Evolutionary conservation across 2,888 invertebrate species (phyloP), one percentile per base, ranked within the genome.

Genomic region (Resseliella maxima): DNA sequence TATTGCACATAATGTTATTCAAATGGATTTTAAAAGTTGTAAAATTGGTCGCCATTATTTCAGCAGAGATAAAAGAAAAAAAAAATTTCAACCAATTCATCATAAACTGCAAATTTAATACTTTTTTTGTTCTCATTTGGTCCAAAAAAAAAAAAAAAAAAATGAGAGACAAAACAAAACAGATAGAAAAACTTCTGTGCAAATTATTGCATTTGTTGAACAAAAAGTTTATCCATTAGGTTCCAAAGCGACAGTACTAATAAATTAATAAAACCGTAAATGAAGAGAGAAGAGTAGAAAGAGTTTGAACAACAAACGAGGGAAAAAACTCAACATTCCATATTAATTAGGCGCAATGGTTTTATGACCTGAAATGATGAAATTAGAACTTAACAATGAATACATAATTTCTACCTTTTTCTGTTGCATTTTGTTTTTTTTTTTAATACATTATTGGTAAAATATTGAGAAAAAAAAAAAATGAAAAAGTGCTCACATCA

Each of bases 231-330:
- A 24, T 24, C 59, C 59, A 6, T 59, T 59, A 59, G 24, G 27
- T 18, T 72, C 8, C 72, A 31, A 31, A 21, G 3, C 31, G 12
- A 72, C 15, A 15, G 31, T 31, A 72, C 72, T 31, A 72, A 72
- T 72, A 72, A 72, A 72, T 31, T 72, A 72, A 72, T 59, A 24
- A 59, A 59, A 59, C 24, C 59, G 24, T 10, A 59, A 59, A 59
- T n/a, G 59, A n/a, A 24, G 24, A n/a, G 31, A 3, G 59, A n/a
- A 24, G 24, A n/a, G 31, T 1, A 27, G 31, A 59, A n/a, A 59
- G 12, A 59, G 59, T 59, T n/a, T 0, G 50, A 50, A 50, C n/a
- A n/a, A n/a, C n/a, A n/a, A n/a, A n/a, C n/a, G n/a, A n/a, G n/a
- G 21, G 21, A 21, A 59, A 59, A 59, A 59, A 59, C n/a, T 24